Conservation (phyloP, 2,888 invertebrate species). For the Synanthedon formicaeformis region DNA sequence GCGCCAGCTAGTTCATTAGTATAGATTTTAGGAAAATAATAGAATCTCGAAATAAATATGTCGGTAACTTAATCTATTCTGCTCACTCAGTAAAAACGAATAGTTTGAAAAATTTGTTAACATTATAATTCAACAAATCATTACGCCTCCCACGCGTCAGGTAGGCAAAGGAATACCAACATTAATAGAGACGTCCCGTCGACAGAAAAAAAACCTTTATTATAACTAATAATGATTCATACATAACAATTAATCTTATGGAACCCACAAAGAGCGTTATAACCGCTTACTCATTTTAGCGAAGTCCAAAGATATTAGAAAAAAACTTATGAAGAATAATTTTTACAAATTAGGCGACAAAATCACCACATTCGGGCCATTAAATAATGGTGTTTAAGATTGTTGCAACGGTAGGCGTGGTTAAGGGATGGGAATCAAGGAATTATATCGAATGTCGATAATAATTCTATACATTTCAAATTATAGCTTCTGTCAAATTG, state of each 20-base stretch:
- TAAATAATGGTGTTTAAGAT: constrained; percentile 42
- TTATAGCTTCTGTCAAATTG: too few species aligned
- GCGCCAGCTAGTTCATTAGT: too few species aligned
- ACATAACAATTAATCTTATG: constrained; percentile 51
- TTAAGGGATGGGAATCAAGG: constrained; percentile 15
- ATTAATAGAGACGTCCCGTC: constrained; percentile 45
- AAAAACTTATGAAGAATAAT: constrained; percentile 35
- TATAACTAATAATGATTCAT: constrained; percentile 34
- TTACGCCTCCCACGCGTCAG: constrained; percentile 44
- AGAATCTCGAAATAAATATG: too few species aligned
- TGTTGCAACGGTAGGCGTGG: constrained; percentile 19
- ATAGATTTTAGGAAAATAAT: too few species aligned
- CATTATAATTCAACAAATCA: constrained; percentile 36
- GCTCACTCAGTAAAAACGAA: constrained; percentile 4
- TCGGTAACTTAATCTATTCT: too few species aligned
- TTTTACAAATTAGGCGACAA: constrained; percentile 67
- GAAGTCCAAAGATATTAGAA: constrained; percentile 24
- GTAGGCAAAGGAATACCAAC: constrained; percentile 29
- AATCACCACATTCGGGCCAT: constrained; percentile 48
- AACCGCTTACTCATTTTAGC: constrained; percentile 61
- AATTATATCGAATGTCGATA: too few species aligned
- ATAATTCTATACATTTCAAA: too few species aligned
- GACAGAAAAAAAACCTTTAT: constrained; percentile 27
- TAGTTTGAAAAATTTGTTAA: constrained; percentile 17
- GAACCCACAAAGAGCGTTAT: constrained; percentile 43